These are phyloP conservation scores for Leptodactylus fuscus DNA, from an alignment of 2,113 vertebrate species.

Conservation along the genomic window DNA sequence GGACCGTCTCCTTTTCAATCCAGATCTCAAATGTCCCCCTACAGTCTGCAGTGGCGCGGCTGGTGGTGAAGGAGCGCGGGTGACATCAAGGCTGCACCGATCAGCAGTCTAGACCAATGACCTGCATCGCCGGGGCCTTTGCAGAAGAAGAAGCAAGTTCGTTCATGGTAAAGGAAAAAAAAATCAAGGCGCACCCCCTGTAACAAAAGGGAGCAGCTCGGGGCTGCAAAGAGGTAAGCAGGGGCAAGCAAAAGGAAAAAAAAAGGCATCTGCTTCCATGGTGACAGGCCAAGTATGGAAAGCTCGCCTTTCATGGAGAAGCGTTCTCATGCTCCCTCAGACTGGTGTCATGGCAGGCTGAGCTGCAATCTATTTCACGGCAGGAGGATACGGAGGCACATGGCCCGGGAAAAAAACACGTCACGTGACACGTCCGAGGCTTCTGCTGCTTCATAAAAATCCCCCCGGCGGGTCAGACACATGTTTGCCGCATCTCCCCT, in stretches of 20 bases:
- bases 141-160: constrained; percentile 96
- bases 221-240: constrained; percentile 98
- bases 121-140: constrained; percentile 94
- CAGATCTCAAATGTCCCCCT: constrained; percentile 90
- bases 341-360: constrained; percentile 85
- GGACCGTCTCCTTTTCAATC: constrained; percentile 96
- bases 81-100: constrained; percentile 97
- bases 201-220: constrained; percentile 92
- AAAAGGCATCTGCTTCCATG: constrained; percentile 97
- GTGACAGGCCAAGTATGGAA: constrained; percentile 97
- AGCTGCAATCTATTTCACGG: constrained; percentile 88
- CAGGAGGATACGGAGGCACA: constrained; percentile 89
- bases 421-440: constrained; percentile 89
- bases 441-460: constrained; percentile 73
- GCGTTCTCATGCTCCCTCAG: constrained; percentile 95
- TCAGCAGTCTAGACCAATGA: constrained; percentile 98
- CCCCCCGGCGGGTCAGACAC: constrained; percentile 60
- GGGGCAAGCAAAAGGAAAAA: constrained; percentile 82
- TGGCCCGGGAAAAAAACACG: constrained; percentile 76
- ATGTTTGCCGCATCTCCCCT: constrained; percentile 65
- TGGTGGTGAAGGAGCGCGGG: constrained; percentile 92
- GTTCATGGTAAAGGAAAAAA: constrained; percentile 83
- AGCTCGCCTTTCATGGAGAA: constrained; percentile 91
- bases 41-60: constrained; percentile 89
- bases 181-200: constrained; percentile 88